These are phyloP conservation scores for Eulemur rufifrons DNA, from an alignment of 2,113 vertebrate species.

Conservation along the genomic window DNA sequence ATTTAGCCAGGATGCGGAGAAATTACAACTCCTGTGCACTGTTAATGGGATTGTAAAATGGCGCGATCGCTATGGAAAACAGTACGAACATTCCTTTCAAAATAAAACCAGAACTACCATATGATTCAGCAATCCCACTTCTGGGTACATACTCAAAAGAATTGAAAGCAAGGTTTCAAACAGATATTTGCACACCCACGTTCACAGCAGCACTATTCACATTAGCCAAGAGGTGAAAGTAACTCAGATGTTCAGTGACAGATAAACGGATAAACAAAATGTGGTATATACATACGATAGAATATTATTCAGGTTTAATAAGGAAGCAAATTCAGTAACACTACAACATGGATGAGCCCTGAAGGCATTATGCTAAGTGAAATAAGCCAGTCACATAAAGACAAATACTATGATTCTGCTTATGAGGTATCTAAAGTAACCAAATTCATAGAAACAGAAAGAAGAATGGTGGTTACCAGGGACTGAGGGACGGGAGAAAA, in stretches of 20 bases:
- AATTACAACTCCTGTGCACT: neutral
- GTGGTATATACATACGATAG: neutral
- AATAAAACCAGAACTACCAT: neutral
- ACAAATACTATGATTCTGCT: neutral
- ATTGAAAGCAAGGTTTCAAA: neutral
- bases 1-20: neutral
- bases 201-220: slow-evolving; percentile 8
- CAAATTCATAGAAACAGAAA: slow-evolving; percentile 44
- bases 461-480: neutral
- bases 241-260: neutral
- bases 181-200: neutral
- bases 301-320: slow-evolving; percentile 22
- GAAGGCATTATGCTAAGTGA: neutral
- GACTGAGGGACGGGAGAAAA: neutral
- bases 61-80: neutral
- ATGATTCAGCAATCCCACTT: slow-evolving; percentile 5
- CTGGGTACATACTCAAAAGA: neutral
- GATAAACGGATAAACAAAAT: slow-evolving; percentile 15
- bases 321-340: neutral
- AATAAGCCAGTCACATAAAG: slow-evolving; percentile 32
- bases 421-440: neutral
- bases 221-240: neutral
- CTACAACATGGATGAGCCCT: neutral
- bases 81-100: neutral
- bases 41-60: neutral